A percentile compares a stretch with the other conserved stretches of the same genome.
These are phyloP conservation scores for Oxyura jamaicensis DNA, from an alignment of 2,113 vertebrate species.

Conservation along the genomic window DNA sequence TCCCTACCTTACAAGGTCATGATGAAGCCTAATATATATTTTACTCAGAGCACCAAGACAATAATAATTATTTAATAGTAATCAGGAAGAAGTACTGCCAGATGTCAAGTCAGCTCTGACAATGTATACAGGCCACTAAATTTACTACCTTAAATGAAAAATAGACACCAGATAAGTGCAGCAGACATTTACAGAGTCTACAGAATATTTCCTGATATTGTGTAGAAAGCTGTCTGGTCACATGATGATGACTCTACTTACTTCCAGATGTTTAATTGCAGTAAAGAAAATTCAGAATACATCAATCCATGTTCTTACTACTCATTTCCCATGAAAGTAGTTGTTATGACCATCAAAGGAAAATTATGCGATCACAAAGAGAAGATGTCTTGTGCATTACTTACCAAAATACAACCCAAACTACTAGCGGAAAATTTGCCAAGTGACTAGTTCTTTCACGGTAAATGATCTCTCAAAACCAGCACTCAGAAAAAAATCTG, in stretches of 20 bases:
- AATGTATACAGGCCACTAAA: neutral
- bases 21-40: neutral
- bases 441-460: neutral
- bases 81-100: neutral
- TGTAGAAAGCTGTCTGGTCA: neutral
- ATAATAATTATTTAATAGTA: neutral
- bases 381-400: neutral
- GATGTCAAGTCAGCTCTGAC: neutral
- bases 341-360: neutral
- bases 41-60: neutral
- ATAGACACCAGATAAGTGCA: neutral
- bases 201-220: neutral
- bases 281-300: conserved; percentile 4
- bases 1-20: neutral
- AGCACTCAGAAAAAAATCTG: neutral
- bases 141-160: neutral
- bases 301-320: neutral
- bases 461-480: neutral
- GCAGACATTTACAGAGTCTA: neutral
- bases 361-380: neutral
- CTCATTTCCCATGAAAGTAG: neutral
- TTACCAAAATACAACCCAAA: neutral
- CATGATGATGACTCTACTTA: neutral
- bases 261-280: conserved; percentile 8
- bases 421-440: neutral